Conservation (phyloP, 2,888 invertebrate genomes). For the Parnassius smintheus region DNA sequence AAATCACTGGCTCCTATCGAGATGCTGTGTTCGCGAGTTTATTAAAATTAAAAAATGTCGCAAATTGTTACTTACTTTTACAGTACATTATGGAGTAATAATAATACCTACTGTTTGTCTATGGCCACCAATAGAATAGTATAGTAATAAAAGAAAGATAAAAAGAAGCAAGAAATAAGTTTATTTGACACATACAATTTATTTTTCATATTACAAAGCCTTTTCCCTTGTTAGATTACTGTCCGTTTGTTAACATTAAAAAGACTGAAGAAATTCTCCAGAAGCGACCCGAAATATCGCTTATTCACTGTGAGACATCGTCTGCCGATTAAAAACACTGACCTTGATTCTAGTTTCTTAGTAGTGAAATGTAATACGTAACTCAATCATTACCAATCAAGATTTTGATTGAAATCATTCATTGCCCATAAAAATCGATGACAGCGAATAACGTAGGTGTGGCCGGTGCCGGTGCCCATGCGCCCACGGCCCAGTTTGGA, state of each 20-base stretch:
- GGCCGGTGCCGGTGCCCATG: constrained; percentile 31
- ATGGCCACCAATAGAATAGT: too few relatives aligned
- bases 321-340: constrained; percentile 13
- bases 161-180: too few relatives aligned
- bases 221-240: constrained; percentile 6
- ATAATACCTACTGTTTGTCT: too few relatives aligned
- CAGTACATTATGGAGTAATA: too few relatives aligned
- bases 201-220: constrained; percentile 1
- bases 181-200: too few relatives aligned
- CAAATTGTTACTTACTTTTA: too few relatives aligned
- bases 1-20: too few relatives aligned
- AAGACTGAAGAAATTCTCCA: constrained; percentile 22
- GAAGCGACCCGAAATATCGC: constrained; percentile 21
- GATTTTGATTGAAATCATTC: constrained; percentile 34
- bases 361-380: constrained; percentile 32
- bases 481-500: constrained; percentile 44
- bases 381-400: constrained; percentile 36
- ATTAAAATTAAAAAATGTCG: too few relatives aligned
- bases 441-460: constrained; percentile 39
- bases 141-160: too few relatives aligned
- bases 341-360: constrained; percentile 29
- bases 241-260: constrained; percentile 21
- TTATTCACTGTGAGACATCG: constrained; percentile 18
- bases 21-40: too few relatives aligned
- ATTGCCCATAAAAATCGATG: constrained; percentile 37